Evolutionary conservation across 2,888 invertebrate species (phyloP), one percentile per base, ranked within the genome.

Genomic region (Hylaea fasciaria): DNA sequence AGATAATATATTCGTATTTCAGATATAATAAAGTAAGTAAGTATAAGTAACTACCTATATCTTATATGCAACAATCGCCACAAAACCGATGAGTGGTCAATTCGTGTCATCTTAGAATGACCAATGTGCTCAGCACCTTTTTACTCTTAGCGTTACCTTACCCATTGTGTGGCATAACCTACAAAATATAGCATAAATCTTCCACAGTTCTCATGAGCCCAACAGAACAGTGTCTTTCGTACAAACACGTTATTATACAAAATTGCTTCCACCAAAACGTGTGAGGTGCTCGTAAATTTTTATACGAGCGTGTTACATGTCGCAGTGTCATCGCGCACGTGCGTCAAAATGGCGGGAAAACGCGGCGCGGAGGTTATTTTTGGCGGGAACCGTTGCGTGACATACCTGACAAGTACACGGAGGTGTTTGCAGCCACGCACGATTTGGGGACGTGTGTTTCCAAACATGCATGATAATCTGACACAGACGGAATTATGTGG

Each of bases 241-340:
- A 56, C 40, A 37, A 51, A 44, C 47, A 71, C 71, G 71, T 74
- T 76, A 61, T 61, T 56, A 61, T 61, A 72, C 66, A 66, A 68
- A 72, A 68, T 61, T 58, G 57, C 57, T 65, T 56, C 70, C 72
- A 68, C 64, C 65, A 71, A 78, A 82, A 79, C 83, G 82, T 82
- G 81, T 77, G 77, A 74, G 72, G 77, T 77, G 73, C 65, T 85
- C 85, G 82, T 87, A 86, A 87, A 81, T 86, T 86, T 87, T 87
- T 86, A 87, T 85, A 82, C 77, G 78, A 78, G 77, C 80, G 70
- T 70, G 78, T 70, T 72, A 78, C 81, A 81, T 81, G 82, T 79
- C 82, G 83, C 74, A 61, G 73, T 73, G 80, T 73, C 79, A 80
- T 82, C 78, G 77, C 71, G 73, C 71, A 73, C 66, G 71, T 70